Conservation (phyloP, 2,888 invertebrate genomes). For the Isoperla grammatica region DNA sequence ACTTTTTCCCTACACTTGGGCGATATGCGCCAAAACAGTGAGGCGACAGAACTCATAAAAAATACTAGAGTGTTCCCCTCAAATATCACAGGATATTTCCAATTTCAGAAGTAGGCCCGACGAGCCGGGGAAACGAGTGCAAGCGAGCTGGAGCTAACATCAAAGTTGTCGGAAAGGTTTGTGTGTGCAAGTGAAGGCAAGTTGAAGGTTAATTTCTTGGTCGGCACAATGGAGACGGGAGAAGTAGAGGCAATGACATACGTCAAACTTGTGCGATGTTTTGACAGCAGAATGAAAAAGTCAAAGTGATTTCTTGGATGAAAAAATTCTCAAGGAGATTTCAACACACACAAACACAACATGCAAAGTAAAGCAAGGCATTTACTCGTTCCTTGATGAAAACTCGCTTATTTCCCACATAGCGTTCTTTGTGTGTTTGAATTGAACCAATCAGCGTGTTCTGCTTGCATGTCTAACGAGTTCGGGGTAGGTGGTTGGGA, state of each 20-base stretch:
- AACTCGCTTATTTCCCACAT: conserved; percentile 44
- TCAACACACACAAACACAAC: background rate
- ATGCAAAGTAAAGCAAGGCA: conserved; percentile 41
- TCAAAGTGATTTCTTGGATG: conserved; percentile 26
- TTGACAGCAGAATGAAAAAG: conserved; percentile 23
- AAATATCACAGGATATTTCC: too few species aligned
- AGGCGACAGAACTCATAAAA: too few species aligned
- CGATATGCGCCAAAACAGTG: too few species aligned
- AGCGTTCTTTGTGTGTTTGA: conserved; percentile 22
- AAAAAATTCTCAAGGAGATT: conserved; percentile 21
- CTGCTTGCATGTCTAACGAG: conserved; percentile 20
- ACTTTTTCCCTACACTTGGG: too few species aligned
- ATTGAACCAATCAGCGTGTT: conserved; percentile 25
- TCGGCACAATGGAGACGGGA: conserved; percentile 19
- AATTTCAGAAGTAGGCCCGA: too few species aligned
- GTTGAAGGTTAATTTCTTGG: conserved; percentile 24
- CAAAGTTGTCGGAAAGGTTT: conserved; percentile 21
- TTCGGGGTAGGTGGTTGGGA: conserved; percentile 6
- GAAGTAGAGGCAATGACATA: conserved; percentile 36
- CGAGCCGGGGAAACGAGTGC: too few species aligned
- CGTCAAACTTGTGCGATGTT: conserved; percentile 36
- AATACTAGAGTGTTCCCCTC: too few species aligned
- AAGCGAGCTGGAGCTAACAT: background rate
- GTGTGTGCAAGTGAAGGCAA: conserved; percentile 25
- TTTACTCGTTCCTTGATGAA: conserved; percentile 38